These are phyloP conservation scores for Metacarcinus magister DNA, from an alignment of 2,888 invertebrate genomes.

Conservation along the genomic window DNA sequence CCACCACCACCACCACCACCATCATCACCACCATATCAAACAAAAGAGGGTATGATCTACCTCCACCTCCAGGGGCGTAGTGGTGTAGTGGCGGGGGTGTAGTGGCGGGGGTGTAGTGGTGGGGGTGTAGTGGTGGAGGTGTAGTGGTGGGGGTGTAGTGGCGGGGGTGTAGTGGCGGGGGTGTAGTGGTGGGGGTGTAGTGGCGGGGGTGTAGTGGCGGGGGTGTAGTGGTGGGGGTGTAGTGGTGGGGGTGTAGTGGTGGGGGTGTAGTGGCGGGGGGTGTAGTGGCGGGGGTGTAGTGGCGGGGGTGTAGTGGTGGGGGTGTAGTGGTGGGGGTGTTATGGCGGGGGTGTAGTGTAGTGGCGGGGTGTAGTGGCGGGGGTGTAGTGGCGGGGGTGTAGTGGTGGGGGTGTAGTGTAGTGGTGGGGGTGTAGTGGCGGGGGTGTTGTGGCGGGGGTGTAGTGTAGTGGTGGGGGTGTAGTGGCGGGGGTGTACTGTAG, in stretches of 20 bases:
- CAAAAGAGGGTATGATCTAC: background rate
- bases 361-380: background rate
- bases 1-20: background rate
- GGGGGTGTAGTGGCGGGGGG: background rate
- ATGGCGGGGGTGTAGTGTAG: background rate
- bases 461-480: background rate
- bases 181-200: background rate
- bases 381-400: background rate
- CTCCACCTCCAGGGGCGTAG: background rate
- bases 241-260: background rate
- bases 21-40: background rate
- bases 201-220: too few relatives aligned
- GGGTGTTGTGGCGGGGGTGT: background rate
- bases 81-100: background rate
- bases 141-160: background rate
- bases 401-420: background rate
- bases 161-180: background rate
- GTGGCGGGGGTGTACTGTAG: background rate
- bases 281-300: background rate
- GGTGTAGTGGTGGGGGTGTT: background rate
- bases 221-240: background rate
- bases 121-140: background rate
- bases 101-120: background rate
- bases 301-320: background rate
- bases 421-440: background rate